Percentiles rank a stretch among this genome's conserved stretches.
Evolutionary conservation across 2,888 invertebrate genomes (phyloP).

Genomic region (Heliconius cydno): DNA sequence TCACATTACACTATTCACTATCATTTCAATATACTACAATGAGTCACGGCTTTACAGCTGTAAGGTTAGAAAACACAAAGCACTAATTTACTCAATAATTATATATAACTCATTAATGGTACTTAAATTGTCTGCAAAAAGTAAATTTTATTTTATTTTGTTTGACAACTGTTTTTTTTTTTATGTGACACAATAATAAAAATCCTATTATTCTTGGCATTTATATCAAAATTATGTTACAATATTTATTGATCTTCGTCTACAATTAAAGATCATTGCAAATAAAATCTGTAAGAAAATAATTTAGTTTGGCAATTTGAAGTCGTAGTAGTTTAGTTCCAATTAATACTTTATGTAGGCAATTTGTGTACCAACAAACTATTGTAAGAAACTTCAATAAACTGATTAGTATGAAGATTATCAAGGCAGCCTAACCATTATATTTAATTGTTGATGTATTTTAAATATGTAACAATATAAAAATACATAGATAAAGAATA

Average conservation of each 20-base stretch:
- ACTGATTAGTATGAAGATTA: not conserved
- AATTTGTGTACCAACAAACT: not conserved
- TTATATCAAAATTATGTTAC: not conserved
- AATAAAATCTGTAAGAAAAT: not conserved
- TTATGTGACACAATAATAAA: too few relatives aligned
- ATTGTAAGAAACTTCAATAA: constrained; percentile 11
- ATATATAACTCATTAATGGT: not conserved
- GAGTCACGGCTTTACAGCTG: constrained; percentile 24
- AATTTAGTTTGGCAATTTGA: not conserved
- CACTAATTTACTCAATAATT: constrained; percentile 7
- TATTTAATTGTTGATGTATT: not conserved
- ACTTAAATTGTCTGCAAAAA: constrained; percentile 13
- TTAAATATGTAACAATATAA: too few relatives aligned
- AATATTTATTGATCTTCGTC: not conserved
- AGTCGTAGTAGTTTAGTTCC: not conserved
- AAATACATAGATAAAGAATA: too few relatives aligned
- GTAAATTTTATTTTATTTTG: not conserved
- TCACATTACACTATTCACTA: not conserved
- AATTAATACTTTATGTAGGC: not conserved
- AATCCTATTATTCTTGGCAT: not conserved
- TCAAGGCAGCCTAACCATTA: not conserved
- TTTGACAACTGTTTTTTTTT: too few relatives aligned
- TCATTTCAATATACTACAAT: constrained; percentile 3
- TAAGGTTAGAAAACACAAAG: constrained; percentile 16
- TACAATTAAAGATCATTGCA: not conserved